phyloP scores from a whole-genome alignment of 2,113 vertebrate species.

The Zosterops pallidus region DNA sequence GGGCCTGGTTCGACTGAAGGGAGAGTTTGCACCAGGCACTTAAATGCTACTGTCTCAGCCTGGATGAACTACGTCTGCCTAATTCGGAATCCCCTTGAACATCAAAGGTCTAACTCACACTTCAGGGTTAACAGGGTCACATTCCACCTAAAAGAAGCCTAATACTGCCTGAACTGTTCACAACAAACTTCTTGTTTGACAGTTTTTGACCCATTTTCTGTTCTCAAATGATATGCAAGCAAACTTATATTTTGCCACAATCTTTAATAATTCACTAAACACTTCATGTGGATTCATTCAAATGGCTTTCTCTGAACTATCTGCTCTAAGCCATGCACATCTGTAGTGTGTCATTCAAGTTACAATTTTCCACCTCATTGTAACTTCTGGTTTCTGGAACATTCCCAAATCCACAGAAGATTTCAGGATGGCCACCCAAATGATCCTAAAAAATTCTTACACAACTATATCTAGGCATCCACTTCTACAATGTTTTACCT shows the following conservation, averaged over 20 bases:
- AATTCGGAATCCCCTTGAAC: conserved; percentile 2
- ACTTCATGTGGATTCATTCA: neutral
- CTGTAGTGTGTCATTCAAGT: neutral
- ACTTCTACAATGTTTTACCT: neutral
- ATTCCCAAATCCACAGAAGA: neutral
- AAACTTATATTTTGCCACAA: conserved; percentile 6
- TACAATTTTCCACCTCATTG: neutral
- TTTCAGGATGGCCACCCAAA: neutral
- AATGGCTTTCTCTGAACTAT: neutral
- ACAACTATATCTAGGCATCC: neutral
- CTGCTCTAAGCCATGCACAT: neutral
- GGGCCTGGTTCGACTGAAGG: neutral
- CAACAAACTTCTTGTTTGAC: conserved; percentile 19
- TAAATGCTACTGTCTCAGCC: neutral
- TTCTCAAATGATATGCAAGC: neutral
- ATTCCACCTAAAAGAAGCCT: conserved; percentile 33
- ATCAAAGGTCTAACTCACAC: conserved; percentile 53
- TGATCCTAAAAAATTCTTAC: neutral
- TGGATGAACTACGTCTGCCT: neutral
- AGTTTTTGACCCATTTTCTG: neutral
- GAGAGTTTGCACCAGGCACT: neutral
- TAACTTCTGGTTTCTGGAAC: neutral
- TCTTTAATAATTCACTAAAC: conserved; percentile 14
- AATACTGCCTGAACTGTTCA: neutral
- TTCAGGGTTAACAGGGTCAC: conserved; percentile 45